phyloP scores from a whole-genome alignment of 1,140 invertebrate species.

The Penaeus vannamei region DNA sequence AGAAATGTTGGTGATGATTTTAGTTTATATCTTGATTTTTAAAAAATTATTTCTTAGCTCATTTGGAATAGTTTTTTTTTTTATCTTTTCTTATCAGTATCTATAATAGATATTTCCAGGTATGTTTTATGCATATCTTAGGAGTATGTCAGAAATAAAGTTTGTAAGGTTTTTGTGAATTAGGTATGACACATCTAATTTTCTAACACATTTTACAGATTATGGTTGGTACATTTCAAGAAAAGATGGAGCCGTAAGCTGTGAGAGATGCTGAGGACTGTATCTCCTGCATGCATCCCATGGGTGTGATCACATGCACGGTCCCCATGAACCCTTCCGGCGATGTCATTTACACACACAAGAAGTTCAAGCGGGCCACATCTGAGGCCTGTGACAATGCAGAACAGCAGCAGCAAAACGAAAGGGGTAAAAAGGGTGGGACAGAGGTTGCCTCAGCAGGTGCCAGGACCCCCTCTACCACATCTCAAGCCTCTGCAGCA shows the following conservation, averaged over 20 bases:
- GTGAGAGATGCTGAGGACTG: slow-evolving; percentile 36
- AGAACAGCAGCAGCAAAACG: slow-evolving; percentile 59
- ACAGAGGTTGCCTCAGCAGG: slow-evolving; percentile 1
- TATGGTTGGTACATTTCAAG: not conserved
- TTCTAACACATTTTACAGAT: slow-evolving; percentile 2
- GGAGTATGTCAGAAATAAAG: not conserved
- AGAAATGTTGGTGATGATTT: too few species aligned
- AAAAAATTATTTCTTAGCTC: not conserved
- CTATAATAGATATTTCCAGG: too few species aligned
- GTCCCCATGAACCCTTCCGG: slow-evolving; percentile 66
- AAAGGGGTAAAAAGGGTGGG: slow-evolving; percentile 21
- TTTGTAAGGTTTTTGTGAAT: too few species aligned
- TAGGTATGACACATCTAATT: not conserved
- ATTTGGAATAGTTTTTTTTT: too few species aligned
- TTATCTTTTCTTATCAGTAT: too few species aligned
- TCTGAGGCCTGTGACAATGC: slow-evolving; percentile 59
- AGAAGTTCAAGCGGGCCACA: slow-evolving; percentile 87
- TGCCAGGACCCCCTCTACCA: not conserved
- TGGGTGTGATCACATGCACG: slow-evolving; percentile 65
- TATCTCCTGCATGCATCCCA: slow-evolving; percentile 61
- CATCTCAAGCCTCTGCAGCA: not conserved
- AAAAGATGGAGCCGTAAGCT: slow-evolving; percentile 44
- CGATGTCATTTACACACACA: slow-evolving; percentile 81
- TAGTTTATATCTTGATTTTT: too few species aligned
- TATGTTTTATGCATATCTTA: not conserved